A percentile compares a stretch with the other conserved stretches of the same genome.
These are phyloP conservation scores for Decapterus maruadsi DNA, from an alignment of 2,797 vertebrate genomes.

Conservation along the genomic window DNA sequence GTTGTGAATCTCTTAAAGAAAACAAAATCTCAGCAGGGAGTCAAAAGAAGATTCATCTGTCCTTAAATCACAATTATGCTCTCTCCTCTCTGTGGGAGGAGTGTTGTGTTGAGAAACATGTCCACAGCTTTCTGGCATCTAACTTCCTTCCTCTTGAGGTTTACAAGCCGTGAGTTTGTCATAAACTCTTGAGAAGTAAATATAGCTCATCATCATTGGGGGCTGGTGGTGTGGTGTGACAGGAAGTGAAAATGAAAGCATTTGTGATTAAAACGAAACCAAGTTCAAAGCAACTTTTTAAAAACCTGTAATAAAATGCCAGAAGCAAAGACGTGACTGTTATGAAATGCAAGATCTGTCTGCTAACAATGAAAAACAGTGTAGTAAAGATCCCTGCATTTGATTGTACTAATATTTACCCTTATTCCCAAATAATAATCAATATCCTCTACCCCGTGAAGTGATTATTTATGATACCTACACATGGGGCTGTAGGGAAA, in stretches of 20 bases:
- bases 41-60: conserved; percentile 26
- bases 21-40: conserved; percentile 31
- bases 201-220: conserved; percentile 28
- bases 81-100: conserved; percentile 25
- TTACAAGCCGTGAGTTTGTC: conserved; percentile 29
- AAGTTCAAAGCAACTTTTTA: conserved; percentile 29
- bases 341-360: conserved; percentile 27
- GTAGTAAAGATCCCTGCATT: background rate
- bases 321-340: conserved; percentile 32
- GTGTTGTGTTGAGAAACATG: conserved; percentile 17
- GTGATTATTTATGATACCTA: background rate
- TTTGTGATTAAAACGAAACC: conserved; percentile 18
- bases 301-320: conserved; percentile 20
- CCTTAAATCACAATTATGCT: conserved; percentile 31
- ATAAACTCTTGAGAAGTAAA: conserved; percentile 42
- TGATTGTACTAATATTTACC: background rate
- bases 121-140: conserved; percentile 7
- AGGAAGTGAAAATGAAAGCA: conserved; percentile 36
- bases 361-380: conserved; percentile 34
- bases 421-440: background rate
- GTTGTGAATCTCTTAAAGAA: conserved; percentile 26
- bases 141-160: conserved; percentile 37
- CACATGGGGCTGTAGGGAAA: too few species aligned
- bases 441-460: background rate
- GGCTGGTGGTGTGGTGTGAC: background rate